Evolutionary conservation across 2,113 vertebrate species (phyloP), one percentile per base, ranked within the genome.

Genomic region (Anolis sagrei): DNA sequence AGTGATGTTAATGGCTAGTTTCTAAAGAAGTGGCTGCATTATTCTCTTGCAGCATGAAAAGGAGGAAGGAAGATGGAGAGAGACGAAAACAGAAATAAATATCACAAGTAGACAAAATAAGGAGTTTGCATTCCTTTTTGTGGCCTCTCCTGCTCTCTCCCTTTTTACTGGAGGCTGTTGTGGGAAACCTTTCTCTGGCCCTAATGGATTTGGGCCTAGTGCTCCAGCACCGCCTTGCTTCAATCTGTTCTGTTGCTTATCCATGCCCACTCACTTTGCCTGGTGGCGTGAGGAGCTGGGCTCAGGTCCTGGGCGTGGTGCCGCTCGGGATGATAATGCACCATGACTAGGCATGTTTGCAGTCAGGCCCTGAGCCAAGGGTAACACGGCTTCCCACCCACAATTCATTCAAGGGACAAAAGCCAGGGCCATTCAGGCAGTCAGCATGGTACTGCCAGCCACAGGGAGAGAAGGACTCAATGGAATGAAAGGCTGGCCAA

Each of bases 301-400:
- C 72, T 49, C 19, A 39, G 49, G 48, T 75, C 66, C 21, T 54
- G 74, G n/a, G 64, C 48, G 39, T 62, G 36, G 14, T 14, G 74
- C 66, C 6, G 34, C 36, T 76, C 18, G 11, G 39, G 39, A 44
- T 44, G 66, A 64, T 62, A 7, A 54, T 5, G 29, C 68, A 13
- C 32, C 76, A 32, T 79, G 69, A 83, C 32, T 84, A 1, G 25
- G 81, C 86, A 54, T 36, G 39, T 39, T 79, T 79, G 54, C 25
- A 11, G 23, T 11, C 18, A 48, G 69, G 76, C 27, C 2, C 10
- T 25, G n/a, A 44, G 29, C 29, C 44, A 74, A 36, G 64, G 84
- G 39, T n/a, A 64, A 74, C 36, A n/a, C 62, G 5, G 25, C 3
- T 39, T 51, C 54, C 77, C 70, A 21, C 36, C 36, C 13, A 34